Evolutionary conservation across 2,113 vertebrate species (phyloP).

Genomic region (Pavo muticus): DNA sequence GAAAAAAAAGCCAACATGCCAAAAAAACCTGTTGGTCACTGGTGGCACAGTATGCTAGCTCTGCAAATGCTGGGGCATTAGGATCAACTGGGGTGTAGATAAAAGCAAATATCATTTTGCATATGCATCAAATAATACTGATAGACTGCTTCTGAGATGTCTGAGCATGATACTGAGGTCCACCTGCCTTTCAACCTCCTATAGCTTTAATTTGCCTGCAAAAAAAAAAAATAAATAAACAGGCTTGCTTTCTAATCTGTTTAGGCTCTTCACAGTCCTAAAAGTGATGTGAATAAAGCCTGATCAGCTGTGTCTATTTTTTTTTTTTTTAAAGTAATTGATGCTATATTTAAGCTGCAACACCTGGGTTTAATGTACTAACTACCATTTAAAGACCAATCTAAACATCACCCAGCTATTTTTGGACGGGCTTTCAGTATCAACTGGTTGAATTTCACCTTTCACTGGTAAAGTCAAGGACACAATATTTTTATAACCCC

Average conservation of each 20-base stretch:
- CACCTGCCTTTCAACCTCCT: not conserved
- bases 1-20: not conserved
- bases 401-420: not conserved
- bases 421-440: not conserved
- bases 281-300: not conserved
- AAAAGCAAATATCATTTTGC: not conserved
- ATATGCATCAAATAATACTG: conserved; percentile 12
- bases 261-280: conserved; percentile 14
- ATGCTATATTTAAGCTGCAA: not conserved
- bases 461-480: not conserved
- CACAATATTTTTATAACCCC: not conserved
- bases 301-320: conserved; percentile 30
- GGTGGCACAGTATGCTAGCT: too few relatives aligned
- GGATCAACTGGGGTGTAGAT: not conserved
- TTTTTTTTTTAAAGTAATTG: conserved; percentile 15
- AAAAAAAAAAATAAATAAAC: not conserved
- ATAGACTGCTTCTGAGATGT: not conserved
- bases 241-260: not conserved
- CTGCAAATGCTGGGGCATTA: not conserved
- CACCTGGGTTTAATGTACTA: not conserved
- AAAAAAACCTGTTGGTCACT: not conserved
- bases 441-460: not conserved
- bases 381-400: not conserved
- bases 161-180: not conserved
- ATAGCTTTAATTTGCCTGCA: conserved; percentile 49